Evolutionary conservation across 2,113 vertebrate genomes (phyloP).

Genomic region (Serilophus lunatus): DNA sequence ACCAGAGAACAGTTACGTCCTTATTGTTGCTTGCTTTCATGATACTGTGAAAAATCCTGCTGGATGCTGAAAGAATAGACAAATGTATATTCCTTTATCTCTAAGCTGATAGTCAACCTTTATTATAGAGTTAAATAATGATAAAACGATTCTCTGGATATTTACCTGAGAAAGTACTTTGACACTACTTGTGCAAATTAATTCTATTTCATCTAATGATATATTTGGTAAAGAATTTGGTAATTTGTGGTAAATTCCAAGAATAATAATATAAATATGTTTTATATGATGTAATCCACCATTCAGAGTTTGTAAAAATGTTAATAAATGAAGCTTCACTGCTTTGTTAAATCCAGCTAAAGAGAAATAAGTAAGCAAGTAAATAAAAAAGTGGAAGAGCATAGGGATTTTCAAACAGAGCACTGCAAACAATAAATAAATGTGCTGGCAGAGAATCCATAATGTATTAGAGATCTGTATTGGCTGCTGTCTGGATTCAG

Average conservation of each 20-base stretch:
- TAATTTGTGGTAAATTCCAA: background rate
- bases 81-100: background rate
- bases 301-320: background rate
- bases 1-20: background rate
- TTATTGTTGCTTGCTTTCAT: background rate
- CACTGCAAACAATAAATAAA: constrained; percentile 22
- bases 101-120: background rate
- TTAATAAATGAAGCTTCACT: background rate
- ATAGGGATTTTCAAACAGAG: constrained; percentile 13
- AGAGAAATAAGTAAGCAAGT: background rate
- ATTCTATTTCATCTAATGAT: background rate
- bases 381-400: background rate
- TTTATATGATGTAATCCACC: background rate
- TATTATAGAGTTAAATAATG: background rate
- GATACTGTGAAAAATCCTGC: background rate
- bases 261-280: background rate
- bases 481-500: constrained; percentile 26
- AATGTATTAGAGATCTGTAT: constrained; percentile 17
- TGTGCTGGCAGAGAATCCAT: constrained; percentile 11
- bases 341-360: background rate
- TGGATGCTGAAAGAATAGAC: background rate
- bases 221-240: background rate
- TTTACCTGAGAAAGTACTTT: background rate
- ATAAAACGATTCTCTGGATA: background rate
- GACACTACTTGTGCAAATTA: background rate